These are phyloP conservation scores for Drosophila subquinaria DNA, from an alignment of 2,888 invertebrate genomes.

Conservation along the genomic window DNA sequence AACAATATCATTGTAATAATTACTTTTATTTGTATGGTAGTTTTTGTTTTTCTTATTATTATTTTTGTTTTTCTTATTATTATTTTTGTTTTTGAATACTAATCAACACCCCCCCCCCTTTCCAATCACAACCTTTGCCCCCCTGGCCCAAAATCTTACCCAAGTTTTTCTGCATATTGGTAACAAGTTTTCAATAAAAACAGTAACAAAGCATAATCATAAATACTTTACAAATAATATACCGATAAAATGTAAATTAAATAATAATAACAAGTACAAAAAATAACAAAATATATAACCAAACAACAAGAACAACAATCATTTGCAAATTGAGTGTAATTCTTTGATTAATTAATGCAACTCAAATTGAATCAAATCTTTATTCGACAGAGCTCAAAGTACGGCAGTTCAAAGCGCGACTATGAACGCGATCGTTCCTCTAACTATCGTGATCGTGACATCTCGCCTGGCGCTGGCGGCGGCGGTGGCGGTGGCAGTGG, in stretches of 20 bases:
- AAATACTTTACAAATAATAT: neutral
- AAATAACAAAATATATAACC: neutral
- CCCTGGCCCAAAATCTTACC: neutral
- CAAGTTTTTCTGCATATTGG: neutral
- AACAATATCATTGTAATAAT: slow-evolving; percentile 25
- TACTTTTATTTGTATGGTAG: slow-evolving; percentile 13
- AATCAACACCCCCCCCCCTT: neutral
- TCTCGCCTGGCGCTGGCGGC: slow-evolving; percentile 83
- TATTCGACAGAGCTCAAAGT: slow-evolving; percentile 90
- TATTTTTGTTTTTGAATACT: neutral
- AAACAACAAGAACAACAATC: neutral
- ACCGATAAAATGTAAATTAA: neutral
- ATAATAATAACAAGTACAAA: neutral
- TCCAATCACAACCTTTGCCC: neutral
- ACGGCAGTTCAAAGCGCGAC: slow-evolving; percentile 91
- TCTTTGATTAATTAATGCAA: slow-evolving; percentile 9
- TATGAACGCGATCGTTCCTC: slow-evolving; percentile 86
- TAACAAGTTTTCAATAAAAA: neutral
- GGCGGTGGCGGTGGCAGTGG: slow-evolving; percentile 64
- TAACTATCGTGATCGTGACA: slow-evolving; percentile 85
- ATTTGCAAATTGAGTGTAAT: neutral
- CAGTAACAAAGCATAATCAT: slow-evolving; percentile 1
- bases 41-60: neutral
- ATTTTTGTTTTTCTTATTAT: neutral
- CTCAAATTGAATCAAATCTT: slow-evolving; percentile 15